phyloP scores from a whole-genome alignment of 2,888 invertebrate genomes.

The Omphaloscelis lunosa region DNA sequence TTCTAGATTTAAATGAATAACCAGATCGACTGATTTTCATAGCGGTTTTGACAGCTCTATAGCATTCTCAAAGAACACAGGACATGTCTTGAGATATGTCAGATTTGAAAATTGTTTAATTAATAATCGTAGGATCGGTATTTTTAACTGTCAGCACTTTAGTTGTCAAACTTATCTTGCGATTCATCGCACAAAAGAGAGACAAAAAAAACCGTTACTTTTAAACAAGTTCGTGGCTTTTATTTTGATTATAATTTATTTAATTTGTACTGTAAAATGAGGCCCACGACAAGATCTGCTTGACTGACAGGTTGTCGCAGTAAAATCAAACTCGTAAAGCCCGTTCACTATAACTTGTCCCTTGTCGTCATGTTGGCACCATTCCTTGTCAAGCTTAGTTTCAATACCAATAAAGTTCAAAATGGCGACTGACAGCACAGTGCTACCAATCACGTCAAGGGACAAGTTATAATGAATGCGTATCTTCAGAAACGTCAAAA shows the following conservation, averaged over 20 bases:
- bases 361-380: too few species aligned
- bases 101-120: neutral
- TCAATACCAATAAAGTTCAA: too few species aligned
- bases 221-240: neutral
- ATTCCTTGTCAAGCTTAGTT: too few species aligned
- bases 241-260: neutral
- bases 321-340: neutral
- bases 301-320: neutral
- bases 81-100: neutral
- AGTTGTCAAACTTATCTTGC: neutral
- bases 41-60: conserved; percentile 1
- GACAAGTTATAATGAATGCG: too few species aligned
- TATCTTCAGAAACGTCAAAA: too few species aligned
- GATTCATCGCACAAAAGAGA: conserved; percentile 3
- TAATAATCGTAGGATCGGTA: neutral
- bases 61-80: neutral
- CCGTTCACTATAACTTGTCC: too few species aligned
- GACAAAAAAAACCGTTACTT: neutral
- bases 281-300: neutral
- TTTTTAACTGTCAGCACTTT: conserved; percentile 12
- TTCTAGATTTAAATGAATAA: neutral
- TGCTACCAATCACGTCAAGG: too few species aligned
- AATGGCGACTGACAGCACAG: too few species aligned
- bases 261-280: neutral
- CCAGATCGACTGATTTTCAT: neutral